phyloP scores from a whole-genome alignment of 2,797 vertebrate genomes.

The Falco naumanni region DNA sequence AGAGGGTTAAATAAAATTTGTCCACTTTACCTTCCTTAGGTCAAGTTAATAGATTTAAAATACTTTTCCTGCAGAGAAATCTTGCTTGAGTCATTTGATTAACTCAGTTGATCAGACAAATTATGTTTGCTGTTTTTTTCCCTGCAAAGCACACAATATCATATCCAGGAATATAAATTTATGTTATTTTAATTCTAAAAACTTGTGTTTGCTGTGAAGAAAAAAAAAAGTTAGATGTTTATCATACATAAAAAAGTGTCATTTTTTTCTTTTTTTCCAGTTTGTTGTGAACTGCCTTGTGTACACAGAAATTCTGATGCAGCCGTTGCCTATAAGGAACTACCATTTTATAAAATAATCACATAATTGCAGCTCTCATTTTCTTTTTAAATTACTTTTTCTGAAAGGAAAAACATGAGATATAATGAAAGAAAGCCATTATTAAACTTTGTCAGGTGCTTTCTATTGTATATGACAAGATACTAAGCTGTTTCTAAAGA shows the following conservation, averaged over 20 bases:
- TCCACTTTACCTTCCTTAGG: neutral
- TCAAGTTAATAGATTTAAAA: neutral
- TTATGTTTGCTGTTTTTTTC: neutral
- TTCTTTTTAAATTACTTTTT: constrained; percentile 53
- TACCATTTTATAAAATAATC: constrained; percentile 58
- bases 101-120: neutral
- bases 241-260: neutral
- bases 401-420: constrained; percentile 55
- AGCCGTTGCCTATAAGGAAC: neutral
- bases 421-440: constrained; percentile 56
- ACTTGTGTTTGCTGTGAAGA: neutral
- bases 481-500: constrained; percentile 44
- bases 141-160: neutral
- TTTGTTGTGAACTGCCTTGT: neutral
- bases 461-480: constrained; percentile 45
- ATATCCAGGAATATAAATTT: neutral
- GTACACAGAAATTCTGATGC: neutral
- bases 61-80: neutral
- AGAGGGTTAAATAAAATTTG: neutral
- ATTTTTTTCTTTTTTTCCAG: neutral
- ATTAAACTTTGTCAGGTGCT: constrained; percentile 55
- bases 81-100: neutral
- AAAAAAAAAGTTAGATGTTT: neutral
- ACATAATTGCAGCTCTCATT: constrained; percentile 58
- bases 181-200: neutral